phyloP scores from a whole-genome alignment of 2,113 vertebrate species.

The Hippocampus comes region DNA sequence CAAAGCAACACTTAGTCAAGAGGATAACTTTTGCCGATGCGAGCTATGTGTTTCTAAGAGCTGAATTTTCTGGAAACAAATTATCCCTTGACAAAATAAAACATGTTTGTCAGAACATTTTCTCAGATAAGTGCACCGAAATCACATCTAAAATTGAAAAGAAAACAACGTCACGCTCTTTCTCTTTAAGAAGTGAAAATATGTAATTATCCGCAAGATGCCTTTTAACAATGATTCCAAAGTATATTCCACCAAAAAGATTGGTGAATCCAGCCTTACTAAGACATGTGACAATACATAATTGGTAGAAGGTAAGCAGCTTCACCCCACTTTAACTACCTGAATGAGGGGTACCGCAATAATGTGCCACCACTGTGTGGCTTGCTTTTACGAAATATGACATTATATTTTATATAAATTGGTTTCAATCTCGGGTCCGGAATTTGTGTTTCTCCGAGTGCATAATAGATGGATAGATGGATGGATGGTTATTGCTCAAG shows the following conservation, averaged over 20 bases:
- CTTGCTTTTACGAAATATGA: background rate
- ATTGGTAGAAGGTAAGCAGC: background rate
- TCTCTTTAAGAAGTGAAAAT: background rate
- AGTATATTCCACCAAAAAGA: background rate
- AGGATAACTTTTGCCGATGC: background rate
- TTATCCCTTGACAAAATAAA: constrained; percentile 26
- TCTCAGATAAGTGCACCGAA: constrained; percentile 5
- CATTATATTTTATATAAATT: too few species aligned
- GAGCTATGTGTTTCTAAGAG: constrained; percentile 35
- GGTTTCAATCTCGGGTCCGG: too few species aligned
- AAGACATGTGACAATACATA: background rate
- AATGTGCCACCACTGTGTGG: background rate
- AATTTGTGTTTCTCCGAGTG: too few species aligned
- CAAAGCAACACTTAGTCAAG: constrained; percentile 3
- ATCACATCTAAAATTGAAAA: constrained; percentile 5
- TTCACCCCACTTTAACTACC: background rate
- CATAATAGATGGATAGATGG: too few species aligned
- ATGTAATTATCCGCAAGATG: background rate
- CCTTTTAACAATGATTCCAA: background rate
- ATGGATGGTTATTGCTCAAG: too few species aligned
- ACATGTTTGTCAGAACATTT: constrained; percentile 26
- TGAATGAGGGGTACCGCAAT: background rate
- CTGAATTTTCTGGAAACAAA: constrained; percentile 32
- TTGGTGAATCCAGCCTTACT: too few species aligned
- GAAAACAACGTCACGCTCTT: background rate